Evolutionary conservation across 2,113 vertebrate genomes (phyloP), one percentile per base, ranked within the genome.

Genomic region (Chlorodrepanis virens): DNA sequence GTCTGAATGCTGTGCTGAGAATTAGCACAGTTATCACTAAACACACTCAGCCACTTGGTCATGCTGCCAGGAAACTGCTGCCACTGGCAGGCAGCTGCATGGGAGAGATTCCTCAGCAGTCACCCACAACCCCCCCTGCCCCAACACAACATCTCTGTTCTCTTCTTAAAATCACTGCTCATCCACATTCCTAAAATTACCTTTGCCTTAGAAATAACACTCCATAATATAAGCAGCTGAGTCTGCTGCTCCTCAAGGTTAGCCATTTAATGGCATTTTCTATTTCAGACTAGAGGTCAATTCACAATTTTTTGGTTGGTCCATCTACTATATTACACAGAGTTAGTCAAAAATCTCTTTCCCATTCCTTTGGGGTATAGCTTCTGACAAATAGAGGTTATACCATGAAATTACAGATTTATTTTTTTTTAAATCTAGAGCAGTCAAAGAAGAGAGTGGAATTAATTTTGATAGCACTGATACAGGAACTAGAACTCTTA

Each of bases 241-340:
- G 53, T 45, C 5, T 17, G 64, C 47, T 91, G 71, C 60, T 84
- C 79, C 80, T 94, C 45, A 90, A 87, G 60, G 78, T 67, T 22
- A 77, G n/a, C 15, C 70, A 83, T 45, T 67, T 74, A 93, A 96
- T 37, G 76, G 33, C 22, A 61, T 87, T 83, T 96, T 94, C 77
- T 78, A 18, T 91, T 93, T 95, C 69, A 94, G 74, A 60, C 40
- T 35, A 87, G 42, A 93, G 82, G 83, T 90, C 60, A 76, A 72
- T 56, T 63, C 65, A 89, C 77, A 49, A 79, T 94, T 92, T 82
- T 54, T 92, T 79, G 65, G 49, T 61, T 4, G 3, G 60, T 83
- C 40, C 53, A 76, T 89, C 40, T 59, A 71, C 71, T 47, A 2
- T 35, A 83, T 59, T 52, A 39, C 11, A 39, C 25, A 88, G 40